Conservation (phyloP, 2,113 vertebrate species). For the Crypturellus undulatus region DNA sequence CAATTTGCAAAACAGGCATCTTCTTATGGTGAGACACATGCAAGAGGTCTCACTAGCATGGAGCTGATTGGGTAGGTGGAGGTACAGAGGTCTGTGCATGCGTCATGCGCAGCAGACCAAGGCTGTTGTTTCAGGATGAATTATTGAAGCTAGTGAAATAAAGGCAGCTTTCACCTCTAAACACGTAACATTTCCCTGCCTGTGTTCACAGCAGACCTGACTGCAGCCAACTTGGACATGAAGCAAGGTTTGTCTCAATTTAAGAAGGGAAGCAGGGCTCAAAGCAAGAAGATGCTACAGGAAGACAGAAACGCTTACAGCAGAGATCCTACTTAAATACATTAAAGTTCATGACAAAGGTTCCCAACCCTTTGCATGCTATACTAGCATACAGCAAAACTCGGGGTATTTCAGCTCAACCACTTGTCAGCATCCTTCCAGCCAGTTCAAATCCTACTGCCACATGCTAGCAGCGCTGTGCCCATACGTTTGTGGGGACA, state of each 20-base stretch:
- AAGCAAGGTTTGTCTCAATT: background rate
- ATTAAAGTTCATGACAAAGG: background rate
- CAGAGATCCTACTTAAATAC: background rate
- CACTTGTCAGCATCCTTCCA: rapidly evolving
- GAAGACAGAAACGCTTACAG: background rate
- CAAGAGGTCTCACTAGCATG: background rate
- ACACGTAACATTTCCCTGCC: background rate
- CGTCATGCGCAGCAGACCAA: background rate
- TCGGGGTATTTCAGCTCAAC: background rate
- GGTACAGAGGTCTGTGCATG: background rate
- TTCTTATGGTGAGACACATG: background rate
- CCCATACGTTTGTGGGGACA: background rate
- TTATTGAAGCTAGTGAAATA: slow-evolving; percentile 55
- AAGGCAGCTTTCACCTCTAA: slow-evolving; percentile 42
- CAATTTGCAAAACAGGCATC: background rate
- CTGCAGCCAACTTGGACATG: background rate
- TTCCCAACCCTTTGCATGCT: background rate
- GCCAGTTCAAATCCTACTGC: background rate
- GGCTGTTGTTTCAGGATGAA: background rate
- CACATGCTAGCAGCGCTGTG: rapidly evolving
- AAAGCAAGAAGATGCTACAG: background rate
- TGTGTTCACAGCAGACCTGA: background rate
- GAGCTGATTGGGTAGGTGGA: background rate
- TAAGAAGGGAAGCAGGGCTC: background rate
- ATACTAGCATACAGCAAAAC: no score